Percentiles rank a stretch among this genome's conserved stretches.
These are phyloP conservation scores for Platypus cylindrus DNA, from an alignment of 2,888 invertebrate species.

Conservation along the genomic window DNA sequence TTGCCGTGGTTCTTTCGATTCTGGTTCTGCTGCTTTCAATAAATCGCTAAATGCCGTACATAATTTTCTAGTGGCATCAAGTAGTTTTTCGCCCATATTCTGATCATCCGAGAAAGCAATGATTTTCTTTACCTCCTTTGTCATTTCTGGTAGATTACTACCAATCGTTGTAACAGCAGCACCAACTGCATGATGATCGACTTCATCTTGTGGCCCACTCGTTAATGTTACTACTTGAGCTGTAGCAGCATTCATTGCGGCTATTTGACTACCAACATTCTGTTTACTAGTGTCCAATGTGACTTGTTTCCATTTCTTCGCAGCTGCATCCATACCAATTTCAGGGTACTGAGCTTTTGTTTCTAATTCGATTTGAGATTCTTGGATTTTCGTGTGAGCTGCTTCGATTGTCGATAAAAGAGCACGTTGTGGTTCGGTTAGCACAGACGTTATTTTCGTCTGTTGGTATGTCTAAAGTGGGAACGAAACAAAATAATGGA, in stretches of 20 bases:
- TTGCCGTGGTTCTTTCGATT: constrained; percentile 83
- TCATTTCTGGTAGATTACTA: constrained; percentile 91
- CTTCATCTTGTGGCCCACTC: constrained; percentile 65
- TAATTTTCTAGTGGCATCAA: constrained; percentile 85
- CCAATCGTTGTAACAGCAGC: constrained; percentile 96
- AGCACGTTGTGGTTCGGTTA: constrained; percentile 87
- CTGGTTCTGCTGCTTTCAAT: constrained; percentile 90
- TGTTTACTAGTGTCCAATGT: constrained; percentile 91
- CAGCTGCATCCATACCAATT: constrained; percentile 71
- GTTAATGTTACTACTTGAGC: constrained; percentile 55
- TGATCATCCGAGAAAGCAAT: constrained; percentile 89
- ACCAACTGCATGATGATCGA: constrained; percentile 91
- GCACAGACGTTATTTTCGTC: constrained; percentile 71
- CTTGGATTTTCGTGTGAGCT: constrained; percentile 77
- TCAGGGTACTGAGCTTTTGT: constrained; percentile 51
- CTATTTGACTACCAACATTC: constrained; percentile 91
- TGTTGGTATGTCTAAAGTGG: constrained; percentile 51
- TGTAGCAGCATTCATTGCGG: constrained; percentile 98
- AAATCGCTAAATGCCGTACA: constrained; percentile 92
- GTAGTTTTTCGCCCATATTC: constrained; percentile 66
- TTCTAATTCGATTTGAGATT: constrained; percentile 61
- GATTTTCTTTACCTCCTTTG: constrained; percentile 84
- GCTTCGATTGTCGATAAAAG: constrained; percentile 80
- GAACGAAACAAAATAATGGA: no score
- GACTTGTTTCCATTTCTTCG: constrained; percentile 88